phyloP scores from a whole-genome alignment of 2,888 invertebrate genomes.

The Tromatobia lineatoria region DNA sequence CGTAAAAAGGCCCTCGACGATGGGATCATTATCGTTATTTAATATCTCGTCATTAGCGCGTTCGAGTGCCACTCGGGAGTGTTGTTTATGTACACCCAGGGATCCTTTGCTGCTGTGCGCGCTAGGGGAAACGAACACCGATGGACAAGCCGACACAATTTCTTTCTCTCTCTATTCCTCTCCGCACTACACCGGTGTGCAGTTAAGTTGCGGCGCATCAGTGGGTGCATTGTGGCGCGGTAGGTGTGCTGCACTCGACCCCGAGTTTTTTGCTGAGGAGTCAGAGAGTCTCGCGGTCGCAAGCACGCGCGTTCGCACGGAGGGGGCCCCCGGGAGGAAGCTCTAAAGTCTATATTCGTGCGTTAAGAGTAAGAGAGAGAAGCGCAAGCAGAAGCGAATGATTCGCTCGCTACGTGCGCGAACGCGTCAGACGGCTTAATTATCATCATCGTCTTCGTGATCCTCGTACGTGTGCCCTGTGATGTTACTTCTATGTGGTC shows the following conservation, averaged over 20 bases:
- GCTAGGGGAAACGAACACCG: constrained; percentile 34
- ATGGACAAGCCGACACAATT: constrained; percentile 18
- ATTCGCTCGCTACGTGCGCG: constrained; percentile 67
- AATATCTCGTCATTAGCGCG: constrained; percentile 85
- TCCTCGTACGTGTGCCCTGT: constrained; percentile 1
- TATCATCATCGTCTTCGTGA: constrained; percentile 74
- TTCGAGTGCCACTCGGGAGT: constrained; percentile 81
- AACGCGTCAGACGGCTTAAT: constrained; percentile 81
- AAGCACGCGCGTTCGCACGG: constrained; percentile 45
- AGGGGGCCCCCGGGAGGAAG: constrained; percentile 47
- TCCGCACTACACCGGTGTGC: not conserved
- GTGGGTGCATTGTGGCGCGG: constrained; percentile 21
- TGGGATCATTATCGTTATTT: constrained; percentile 85
- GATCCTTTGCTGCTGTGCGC: constrained; percentile 16
- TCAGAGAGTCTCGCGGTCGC: constrained; percentile 42
- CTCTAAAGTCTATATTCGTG: constrained; percentile 72
- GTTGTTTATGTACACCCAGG: constrained; percentile 82
- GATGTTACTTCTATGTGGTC: not conserved
- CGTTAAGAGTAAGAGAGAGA: constrained; percentile 40
- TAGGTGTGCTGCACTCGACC: constrained; percentile 44
- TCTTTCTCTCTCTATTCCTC: constrained; percentile 3
- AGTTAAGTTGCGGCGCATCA: constrained; percentile 16
- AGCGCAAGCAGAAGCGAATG: constrained; percentile 45
- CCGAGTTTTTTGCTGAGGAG: constrained; percentile 67
- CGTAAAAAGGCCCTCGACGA: constrained; percentile 77